phyloP scores from a whole-genome alignment of 2,113 vertebrate species.

The Elachura formosa region DNA sequence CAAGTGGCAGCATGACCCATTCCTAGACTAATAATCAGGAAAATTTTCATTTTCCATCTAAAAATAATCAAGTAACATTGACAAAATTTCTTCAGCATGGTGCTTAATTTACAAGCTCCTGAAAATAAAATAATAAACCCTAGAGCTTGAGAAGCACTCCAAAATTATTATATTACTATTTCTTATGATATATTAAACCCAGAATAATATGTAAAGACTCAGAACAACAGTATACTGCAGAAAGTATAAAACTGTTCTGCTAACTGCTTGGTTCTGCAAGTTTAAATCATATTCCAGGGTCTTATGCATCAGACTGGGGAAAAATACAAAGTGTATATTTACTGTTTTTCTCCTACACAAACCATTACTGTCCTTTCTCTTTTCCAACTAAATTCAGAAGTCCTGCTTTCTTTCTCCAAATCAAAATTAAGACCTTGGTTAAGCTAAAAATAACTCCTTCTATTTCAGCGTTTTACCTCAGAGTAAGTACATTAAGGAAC shows the following conservation, averaged over 20 bases:
- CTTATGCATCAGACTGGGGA: background rate
- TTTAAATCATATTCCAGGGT: background rate
- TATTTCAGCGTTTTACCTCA: background rate
- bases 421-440: background rate
- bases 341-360: background rate
- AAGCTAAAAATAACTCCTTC: background rate
- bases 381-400: background rate
- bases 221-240: background rate
- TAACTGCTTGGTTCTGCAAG: background rate
- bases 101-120: background rate
- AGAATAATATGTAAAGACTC: background rate
- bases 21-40: background rate
- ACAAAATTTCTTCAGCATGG: background rate
- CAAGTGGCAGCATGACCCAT: background rate
- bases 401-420: background rate
- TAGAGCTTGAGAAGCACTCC: background rate
- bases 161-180: background rate
- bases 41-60: background rate
- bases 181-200: background rate
- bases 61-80: background rate
- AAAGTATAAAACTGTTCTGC: background rate
- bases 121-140: background rate
- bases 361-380: background rate
- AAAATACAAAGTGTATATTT: background rate
- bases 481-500: background rate